A percentile compares a stretch with the other conserved stretches of the same genome.
phyloP scores from a whole-genome alignment of 92 coral and sea anemone genomes.

The Porites divaricata region DNA sequence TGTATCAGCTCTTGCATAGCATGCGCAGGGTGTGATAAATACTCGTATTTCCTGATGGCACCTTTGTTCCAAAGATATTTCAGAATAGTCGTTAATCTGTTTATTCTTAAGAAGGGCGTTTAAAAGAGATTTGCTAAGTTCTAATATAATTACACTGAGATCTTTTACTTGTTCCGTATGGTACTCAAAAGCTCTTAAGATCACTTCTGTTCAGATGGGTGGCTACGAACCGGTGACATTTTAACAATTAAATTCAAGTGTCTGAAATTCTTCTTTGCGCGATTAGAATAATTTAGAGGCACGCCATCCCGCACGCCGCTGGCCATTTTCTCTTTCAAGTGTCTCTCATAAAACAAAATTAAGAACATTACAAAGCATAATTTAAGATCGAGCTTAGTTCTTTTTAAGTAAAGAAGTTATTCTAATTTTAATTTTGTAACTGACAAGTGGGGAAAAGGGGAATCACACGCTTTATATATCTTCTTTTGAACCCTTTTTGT shows the following conservation, averaged over 20 bases:
- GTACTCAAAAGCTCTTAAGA: neutral
- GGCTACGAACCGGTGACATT: neutral
- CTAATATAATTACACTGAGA: too few relatives aligned
- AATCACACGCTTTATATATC: neutral
- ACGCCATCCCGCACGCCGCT: neutral
- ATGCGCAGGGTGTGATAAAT: slow-evolving; percentile 31
- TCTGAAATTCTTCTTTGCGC: slow-evolving; percentile 16
- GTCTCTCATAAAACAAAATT: too few relatives aligned
- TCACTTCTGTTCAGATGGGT: too few relatives aligned
- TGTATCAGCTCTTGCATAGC: neutral
- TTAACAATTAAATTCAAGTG: neutral
- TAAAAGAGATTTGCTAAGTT: neutral
- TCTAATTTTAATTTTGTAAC: neutral
- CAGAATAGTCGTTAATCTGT: neutral
- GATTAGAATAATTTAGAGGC: neutral
- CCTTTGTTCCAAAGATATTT: neutral
- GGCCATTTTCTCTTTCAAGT: neutral
- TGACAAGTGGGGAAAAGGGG: neutral
- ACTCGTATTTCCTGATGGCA: slow-evolving; percentile 20
- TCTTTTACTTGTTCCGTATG: neutral
- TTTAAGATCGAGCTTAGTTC: too few relatives aligned
- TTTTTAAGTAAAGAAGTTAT: neutral
- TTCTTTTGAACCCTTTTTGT: too few relatives aligned
- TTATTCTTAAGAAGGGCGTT: neutral
- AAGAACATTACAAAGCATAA: too few relatives aligned